Base-by-base conservation (phyloP, 2,888 invertebrate species). In the Phymatocera aterrima region DNA sequence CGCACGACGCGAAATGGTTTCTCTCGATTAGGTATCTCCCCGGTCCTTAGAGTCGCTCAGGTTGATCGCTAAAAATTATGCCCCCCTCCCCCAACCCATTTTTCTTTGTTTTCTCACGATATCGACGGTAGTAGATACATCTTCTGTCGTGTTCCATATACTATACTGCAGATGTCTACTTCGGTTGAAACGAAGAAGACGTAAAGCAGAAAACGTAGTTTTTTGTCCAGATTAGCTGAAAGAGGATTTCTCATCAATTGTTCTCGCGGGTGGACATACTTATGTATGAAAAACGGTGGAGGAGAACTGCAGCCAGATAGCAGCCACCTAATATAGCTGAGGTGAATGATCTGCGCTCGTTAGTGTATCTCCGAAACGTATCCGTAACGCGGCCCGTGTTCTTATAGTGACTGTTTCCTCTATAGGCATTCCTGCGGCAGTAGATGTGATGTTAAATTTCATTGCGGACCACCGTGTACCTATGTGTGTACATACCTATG, bases 391-490 rank as follows among this genome's bases (percentile, higher is more conserved):
- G 18, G 31, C 48, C 72, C 34, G 31, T 34, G 31, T 72, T 72
- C 72, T 48, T 51, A 57, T 57, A 72, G 51, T 72, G 28, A 72
- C 72, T 51, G 51, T 72, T 72, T 72, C 31, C 18, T 24, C 15
- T 37, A n/a, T 10, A 68, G n/a, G 18, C 37, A 37, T 37, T n/a
- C 65, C 65, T 21, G 12, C 1, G 3, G 21, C 15, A 15, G 40
- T 64, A 43, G n/a, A 68, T 24, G 68, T 51, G 34, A 72, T 12
- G 72, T 51, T 51, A 24, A 72, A 72, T 72, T 72, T 51, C 34
- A 72, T 72, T 72, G 51, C 34, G 51, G 51, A 51, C 48, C 48
- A 72, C 72, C 68, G 40, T 68, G 65, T 68, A 68, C n/a, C n/a
- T 28, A 60, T 15, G 60, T 28, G 21, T 60, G 60, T 60, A 28